Evolutionary conservation across 2,113 vertebrate species (phyloP).

Genomic region (Montifringilla adamsi): DNA sequence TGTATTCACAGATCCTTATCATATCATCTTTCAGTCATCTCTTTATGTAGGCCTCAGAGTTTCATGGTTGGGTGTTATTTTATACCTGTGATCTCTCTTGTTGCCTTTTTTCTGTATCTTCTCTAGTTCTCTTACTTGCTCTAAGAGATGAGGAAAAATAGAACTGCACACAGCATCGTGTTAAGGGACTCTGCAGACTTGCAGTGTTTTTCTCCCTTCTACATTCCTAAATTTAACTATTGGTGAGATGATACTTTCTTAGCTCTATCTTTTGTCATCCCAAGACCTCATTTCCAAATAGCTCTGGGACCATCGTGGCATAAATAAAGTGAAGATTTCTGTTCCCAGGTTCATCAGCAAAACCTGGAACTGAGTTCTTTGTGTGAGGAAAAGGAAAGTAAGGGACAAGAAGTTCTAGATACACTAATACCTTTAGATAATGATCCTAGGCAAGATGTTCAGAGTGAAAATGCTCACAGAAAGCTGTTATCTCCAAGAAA

Average conservation of each 20-base stretch:
- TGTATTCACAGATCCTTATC: neutral
- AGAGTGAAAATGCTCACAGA: neutral
- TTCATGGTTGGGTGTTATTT: neutral
- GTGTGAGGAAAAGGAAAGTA: neutral
- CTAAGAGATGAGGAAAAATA: neutral
- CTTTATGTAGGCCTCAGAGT: neutral
- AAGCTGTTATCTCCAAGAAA: neutral
- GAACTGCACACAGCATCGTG: neutral
- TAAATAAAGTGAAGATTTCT: neutral
- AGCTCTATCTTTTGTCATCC: neutral
- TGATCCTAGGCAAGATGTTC: neutral
- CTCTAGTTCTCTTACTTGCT: neutral
- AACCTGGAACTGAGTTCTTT: neutral
- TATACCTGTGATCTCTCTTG: neutral
- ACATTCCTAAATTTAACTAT: neutral
- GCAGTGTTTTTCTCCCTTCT: neutral
- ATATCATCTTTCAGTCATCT: accelerated
- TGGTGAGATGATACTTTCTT: neutral
- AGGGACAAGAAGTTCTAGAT: neutral
- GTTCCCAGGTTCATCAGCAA: neutral
- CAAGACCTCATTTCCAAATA: neutral
- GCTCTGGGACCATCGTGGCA: neutral
- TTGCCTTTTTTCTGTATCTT: neutral
- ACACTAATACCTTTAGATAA: neutral
- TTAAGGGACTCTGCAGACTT: neutral